A percentile compares a stretch with the other conserved stretches of the same genome.
phyloP scores from a whole-genome alignment of 2,113 vertebrate species.

The Chrysemys picta region DNA sequence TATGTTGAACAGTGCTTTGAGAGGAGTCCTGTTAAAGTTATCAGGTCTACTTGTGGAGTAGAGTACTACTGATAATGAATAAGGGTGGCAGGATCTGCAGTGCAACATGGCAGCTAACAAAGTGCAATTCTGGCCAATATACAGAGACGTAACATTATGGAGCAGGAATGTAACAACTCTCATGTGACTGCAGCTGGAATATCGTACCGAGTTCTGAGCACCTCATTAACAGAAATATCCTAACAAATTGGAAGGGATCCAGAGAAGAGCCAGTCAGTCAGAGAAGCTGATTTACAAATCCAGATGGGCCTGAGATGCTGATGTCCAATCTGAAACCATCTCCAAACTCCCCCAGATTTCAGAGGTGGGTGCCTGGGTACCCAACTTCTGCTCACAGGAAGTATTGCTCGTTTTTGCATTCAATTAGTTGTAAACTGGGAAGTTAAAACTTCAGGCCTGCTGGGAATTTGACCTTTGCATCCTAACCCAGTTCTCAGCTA shows the following conservation, averaged over 20 bases:
- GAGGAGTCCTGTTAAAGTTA: conserved; percentile 11
- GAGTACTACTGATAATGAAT: background rate
- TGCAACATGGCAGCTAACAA: conserved; percentile 71
- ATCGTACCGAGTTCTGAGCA: conserved; percentile 74
- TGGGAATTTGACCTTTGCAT: background rate
- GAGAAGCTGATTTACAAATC: conserved; percentile 64
- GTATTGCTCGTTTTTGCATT: background rate
- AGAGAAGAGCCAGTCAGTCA: conserved; percentile 59
- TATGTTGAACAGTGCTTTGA: background rate
- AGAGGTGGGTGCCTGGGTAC: conserved; percentile 32
- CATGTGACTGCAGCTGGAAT: conserved; percentile 67
- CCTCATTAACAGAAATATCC: conserved; percentile 72
- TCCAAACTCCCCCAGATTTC: conserved; percentile 55
- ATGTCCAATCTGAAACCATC: conserved; percentile 61
- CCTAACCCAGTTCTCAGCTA: background rate
- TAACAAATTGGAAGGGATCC: conserved; percentile 72
- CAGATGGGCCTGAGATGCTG: conserved; percentile 64
- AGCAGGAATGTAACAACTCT: conserved; percentile 73
- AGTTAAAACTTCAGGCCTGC: background rate
- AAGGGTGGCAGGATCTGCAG: background rate
- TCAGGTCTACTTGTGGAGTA: background rate
- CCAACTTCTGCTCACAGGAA: background rate
- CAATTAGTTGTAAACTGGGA: background rate
- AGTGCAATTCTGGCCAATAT: conserved; percentile 53
- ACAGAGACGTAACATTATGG: conserved; percentile 75